phyloP scores from a whole-genome alignment of 1,140 invertebrate genomes.

The Andrena cerasifolii region DNA sequence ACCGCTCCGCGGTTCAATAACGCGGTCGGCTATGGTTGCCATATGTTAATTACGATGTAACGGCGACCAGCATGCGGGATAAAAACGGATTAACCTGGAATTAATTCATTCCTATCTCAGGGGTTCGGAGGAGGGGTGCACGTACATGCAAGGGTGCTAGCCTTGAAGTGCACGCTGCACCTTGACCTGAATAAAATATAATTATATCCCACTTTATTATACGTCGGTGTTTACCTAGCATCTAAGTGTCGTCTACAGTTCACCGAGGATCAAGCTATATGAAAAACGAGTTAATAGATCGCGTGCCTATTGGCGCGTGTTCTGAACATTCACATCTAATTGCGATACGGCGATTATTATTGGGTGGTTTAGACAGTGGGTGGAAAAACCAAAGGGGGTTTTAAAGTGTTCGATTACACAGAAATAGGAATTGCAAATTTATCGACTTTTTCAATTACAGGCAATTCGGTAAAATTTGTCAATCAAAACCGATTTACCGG shows the following conservation, averaged over 20 bases:
- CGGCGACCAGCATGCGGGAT: neutral
- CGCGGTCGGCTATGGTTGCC: neutral
- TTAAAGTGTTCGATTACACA: no score
- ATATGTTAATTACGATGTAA: neutral
- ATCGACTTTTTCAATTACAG: no score
- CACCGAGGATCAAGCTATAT: neutral
- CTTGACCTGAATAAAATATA: neutral
- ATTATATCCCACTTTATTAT: conserved; percentile 11
- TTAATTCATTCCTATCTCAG: conserved; percentile 1
- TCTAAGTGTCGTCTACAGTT: neutral
- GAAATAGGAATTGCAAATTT: no score
- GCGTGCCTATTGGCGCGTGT: no score
- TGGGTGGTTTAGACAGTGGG: no score
- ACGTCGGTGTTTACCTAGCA: neutral
- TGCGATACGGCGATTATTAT: no score
- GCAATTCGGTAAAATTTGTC: no score
- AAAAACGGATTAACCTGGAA: conserved; percentile 1
- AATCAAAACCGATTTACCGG: no score
- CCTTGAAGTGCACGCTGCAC: neutral
- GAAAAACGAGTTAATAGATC: no score
- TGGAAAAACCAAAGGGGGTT: no score
- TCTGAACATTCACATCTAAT: no score
- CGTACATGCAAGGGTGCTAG: neutral
- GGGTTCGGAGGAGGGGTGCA: neutral
- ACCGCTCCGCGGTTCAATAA: neutral